Conservation (phyloP, 2,113 vertebrate species). For the western clawed frog (Xenopus tropicalis) region UCB_Xtro_10.0 CM004446.2:94304501-94305000, state of each 20-base stretch:
- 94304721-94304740: slow-evolving; percentile 39
- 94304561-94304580: slow-evolving; percentile 20
- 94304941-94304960: slow-evolving; percentile 2
- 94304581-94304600: slow-evolving; percentile 21
- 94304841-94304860: slow-evolving; percentile 37
- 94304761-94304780: slow-evolving; percentile 11
- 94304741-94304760: slow-evolving; percentile 44
- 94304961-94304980: neutral
- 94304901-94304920: slow-evolving; percentile 2
- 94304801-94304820: slow-evolving; percentile 29
- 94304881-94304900: slow-evolving; percentile 36
- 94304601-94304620: slow-evolving; percentile 22
- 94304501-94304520: slow-evolving; percentile 12
- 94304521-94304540: slow-evolving; percentile 27
- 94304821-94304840: slow-evolving; percentile 41
- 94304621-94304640: slow-evolving; percentile 45
- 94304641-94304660: slow-evolving; percentile 46
- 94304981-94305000: neutral
- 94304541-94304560: slow-evolving; percentile 26
- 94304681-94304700: slow-evolving; percentile 44
- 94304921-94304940: slow-evolving; percentile 2
- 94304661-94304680: slow-evolving; percentile 46
- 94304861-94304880: slow-evolving; percentile 39
- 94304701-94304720: slow-evolving; percentile 42
- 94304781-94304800: slow-evolving; percentile 18